Base-by-base conservation (phyloP, 2,113 vertebrate species). In the Brachyhypopomus occidentalis region DNA sequence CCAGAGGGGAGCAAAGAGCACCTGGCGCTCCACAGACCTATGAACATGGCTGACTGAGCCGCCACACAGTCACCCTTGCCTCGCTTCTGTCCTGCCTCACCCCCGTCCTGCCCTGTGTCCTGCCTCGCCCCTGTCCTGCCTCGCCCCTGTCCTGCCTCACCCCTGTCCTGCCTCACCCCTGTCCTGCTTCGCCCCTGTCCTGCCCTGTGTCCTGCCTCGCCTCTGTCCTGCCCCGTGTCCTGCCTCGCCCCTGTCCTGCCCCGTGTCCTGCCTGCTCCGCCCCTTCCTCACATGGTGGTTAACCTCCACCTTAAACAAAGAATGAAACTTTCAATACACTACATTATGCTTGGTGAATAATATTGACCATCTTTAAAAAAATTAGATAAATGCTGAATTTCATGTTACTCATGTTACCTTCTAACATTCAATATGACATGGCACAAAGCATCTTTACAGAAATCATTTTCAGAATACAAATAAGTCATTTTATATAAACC, bases 1-100 rank as follows among this genome's bases (percentile, higher is more conserved):
- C 79, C 80, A 80, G 25, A 19, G 77, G 81, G 81, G 84, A 67
- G 48, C 75, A 67, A 23, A 77, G 71, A 77, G 55, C 9, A 36
- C n/a, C 58, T 74, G 14, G 38, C 41, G 34, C 66, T 38, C 14
- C 64, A 70, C 4, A 71, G 75, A 59, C 36, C 66, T 67, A 17
- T 52, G 58, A 75, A 73, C 64, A 72, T 76, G 36, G 41, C 79
- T 63, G 25, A 55, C 60, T 48, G 17, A 73, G 76, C 23, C 72
- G 55, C 36, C 56, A 52, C 56, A 16, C 14, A 25, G 14, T 58
- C 20, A 36, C 30, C 36, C 67, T 56, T 30, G 58, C 45, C 70
- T 64, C 6, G 3, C 30, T 30, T 3, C 30, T 30, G 30, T 30
- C 30, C 30, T 30, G 30, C 30, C 30, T 30, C 30, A 30, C 30